These are phyloP conservation scores for Drosophila equinoxialis DNA, from an alignment of 1,140 invertebrate species.

Conservation along the genomic window DNA sequence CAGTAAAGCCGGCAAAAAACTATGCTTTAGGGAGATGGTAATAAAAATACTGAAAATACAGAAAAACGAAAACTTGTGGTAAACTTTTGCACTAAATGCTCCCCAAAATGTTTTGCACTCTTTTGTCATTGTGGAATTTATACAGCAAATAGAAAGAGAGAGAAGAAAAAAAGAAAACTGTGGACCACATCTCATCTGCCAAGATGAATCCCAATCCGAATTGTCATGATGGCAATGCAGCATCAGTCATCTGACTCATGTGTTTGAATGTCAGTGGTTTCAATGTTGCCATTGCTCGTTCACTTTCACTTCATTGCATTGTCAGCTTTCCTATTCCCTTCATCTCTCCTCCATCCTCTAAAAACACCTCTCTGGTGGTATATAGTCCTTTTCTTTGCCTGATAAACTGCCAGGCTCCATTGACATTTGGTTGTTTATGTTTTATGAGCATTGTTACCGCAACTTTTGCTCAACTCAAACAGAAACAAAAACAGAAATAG, in stretches of 20 bases:
- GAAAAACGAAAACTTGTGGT: slow-evolving; percentile 25
- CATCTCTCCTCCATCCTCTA: background rate
- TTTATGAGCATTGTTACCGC: slow-evolving; percentile 69
- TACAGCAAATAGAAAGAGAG: background rate
- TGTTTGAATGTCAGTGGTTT: slow-evolving; percentile 53
- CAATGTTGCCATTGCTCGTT: slow-evolving; percentile 38
- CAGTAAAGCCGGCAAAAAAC: slow-evolving; percentile 42
- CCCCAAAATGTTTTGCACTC: slow-evolving; percentile 2
- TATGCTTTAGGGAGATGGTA: slow-evolving; percentile 31
- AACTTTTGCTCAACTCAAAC: slow-evolving; percentile 52
- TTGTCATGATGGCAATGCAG: slow-evolving; percentile 34
- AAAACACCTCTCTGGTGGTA: background rate
- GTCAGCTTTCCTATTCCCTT: slow-evolving; percentile 29
- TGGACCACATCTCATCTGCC: background rate
- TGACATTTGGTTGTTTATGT: slow-evolving; percentile 78
- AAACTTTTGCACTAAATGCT: slow-evolving; percentile 53
- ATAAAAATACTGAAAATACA: slow-evolving; percentile 31
- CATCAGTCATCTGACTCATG: slow-evolving; percentile 17
- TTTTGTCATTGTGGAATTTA: slow-evolving; percentile 36
- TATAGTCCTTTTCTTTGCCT: slow-evolving; percentile 34
- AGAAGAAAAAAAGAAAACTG: background rate
- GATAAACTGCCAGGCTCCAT: slow-evolving; percentile 48
- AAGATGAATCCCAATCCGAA: slow-evolving; percentile 15
- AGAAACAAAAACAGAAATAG: background rate
- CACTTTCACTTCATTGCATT: slow-evolving; percentile 67